phyloP scores from a whole-genome alignment of 2,113 vertebrate species.

The Ceyx margarethae region DNA sequence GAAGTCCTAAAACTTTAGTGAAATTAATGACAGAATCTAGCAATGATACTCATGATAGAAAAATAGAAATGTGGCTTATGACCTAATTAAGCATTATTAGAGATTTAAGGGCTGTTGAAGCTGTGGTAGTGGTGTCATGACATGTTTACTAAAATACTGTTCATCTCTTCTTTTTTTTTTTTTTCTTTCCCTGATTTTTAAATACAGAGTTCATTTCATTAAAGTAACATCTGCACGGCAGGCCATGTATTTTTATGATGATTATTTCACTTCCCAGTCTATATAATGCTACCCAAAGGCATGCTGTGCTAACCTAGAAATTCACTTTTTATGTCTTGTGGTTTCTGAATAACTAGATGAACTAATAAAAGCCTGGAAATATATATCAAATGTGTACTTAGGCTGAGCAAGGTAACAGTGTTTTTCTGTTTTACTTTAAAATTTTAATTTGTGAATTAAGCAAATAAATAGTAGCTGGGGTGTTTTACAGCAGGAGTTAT shows the following conservation, averaged over 20 bases:
- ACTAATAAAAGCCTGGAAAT: conserved; percentile 8
- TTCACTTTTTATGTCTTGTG: conserved; percentile 45
- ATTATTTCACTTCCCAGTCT: conserved; percentile 46
- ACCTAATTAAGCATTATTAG: conserved; percentile 12
- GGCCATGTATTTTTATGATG: conserved; percentile 32
- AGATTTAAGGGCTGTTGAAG: not conserved
- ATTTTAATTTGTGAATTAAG: not conserved
- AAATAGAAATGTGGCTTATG: not conserved
- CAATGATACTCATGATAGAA: not conserved
- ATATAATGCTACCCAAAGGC: conserved; percentile 38
- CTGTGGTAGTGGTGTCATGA: not conserved
- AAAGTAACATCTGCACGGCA: conserved; percentile 18
- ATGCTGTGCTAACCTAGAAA: conserved; percentile 59
- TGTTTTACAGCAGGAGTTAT: not conserved
- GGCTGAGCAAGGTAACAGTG: not conserved
- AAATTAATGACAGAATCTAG: not conserved
- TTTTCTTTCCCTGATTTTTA: not conserved
- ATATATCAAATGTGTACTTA: not conserved
- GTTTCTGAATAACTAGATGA: conserved; percentile 16
- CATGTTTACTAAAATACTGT: not conserved
- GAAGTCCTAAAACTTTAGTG: not conserved
- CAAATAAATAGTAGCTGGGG: not conserved
- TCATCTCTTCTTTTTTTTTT: not conserved
- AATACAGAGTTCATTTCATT: conserved; percentile 19
- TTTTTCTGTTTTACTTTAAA: not conserved